phyloP scores from a whole-genome alignment of 1,140 invertebrate genomes.

The Mesaphorura yosii region DNA sequence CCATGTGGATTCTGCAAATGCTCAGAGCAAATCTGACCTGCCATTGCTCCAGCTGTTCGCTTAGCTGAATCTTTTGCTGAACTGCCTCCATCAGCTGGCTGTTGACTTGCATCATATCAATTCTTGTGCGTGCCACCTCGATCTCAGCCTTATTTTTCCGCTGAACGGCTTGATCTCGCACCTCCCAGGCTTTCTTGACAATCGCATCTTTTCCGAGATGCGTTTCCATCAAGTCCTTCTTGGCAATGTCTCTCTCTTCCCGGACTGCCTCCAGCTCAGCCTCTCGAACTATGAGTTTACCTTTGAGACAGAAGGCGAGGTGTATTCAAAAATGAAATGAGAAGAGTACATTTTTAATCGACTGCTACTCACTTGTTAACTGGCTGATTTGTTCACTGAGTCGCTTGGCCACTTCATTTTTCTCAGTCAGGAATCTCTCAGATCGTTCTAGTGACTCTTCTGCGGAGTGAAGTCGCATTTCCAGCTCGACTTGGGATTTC shows the following conservation, averaged over 20 bases:
- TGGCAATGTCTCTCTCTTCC: conserved; percentile 67
- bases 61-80: conserved; percentile 85
- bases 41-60: conserved; percentile 90
- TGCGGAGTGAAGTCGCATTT: conserved; percentile 40
- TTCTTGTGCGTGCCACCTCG: conserved; percentile 70
- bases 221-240: conserved; percentile 47
- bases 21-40: conserved; percentile 51
- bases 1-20: neutral
- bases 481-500: conserved; percentile 42
- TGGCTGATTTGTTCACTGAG: conserved; percentile 66
- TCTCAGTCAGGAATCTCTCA: conserved; percentile 56
- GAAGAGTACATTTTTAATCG: no score
- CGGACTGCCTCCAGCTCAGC: conserved; percentile 63
- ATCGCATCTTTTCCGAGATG: conserved; percentile 56
- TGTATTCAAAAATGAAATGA: neutral
- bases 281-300: conserved; percentile 62
- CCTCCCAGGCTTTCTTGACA: conserved; percentile 62
- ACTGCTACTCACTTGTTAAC: conserved; percentile 57
- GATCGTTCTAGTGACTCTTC: conserved; percentile 53
- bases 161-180: conserved; percentile 73
- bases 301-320: conserved; percentile 6
- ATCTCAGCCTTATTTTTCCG: conserved; percentile 78
- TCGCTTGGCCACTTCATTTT: conserved; percentile 64
- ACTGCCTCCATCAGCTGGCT: conserved; percentile 88
- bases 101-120: conserved; percentile 75